Evolutionary conservation across 1,140 invertebrate genomes (phyloP).

Genomic region (Theocolax elegans): DNA sequence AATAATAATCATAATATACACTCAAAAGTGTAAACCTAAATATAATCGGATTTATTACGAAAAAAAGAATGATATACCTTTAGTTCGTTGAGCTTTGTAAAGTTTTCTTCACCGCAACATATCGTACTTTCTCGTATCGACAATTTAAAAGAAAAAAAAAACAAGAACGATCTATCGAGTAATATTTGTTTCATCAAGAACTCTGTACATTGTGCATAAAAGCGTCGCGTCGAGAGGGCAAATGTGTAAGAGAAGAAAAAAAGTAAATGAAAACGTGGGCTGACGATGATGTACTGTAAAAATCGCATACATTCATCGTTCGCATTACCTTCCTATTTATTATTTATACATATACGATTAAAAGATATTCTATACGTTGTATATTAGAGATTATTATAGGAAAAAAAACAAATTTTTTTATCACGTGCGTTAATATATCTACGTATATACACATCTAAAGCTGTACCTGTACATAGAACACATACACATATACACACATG

Average conservation of each 20-base stretch:
- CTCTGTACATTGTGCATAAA: constrained; percentile 28
- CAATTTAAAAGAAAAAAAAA: not conserved
- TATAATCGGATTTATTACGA: too few relatives aligned
- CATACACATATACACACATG: constrained; percentile 53
- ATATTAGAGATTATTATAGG: constrained; percentile 58
- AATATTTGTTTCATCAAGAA: constrained; percentile 9
- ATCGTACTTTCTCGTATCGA: too few relatives aligned
- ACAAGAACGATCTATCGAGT: constrained; percentile 24
- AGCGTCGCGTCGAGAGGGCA: too few relatives aligned
- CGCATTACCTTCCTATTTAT: constrained; percentile 40
- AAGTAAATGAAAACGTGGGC: not conserved
- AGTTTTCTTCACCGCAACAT: constrained; percentile 14
- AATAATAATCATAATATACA: constrained; percentile 18
- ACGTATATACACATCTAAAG: constrained; percentile 23
- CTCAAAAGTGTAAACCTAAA: not conserved
- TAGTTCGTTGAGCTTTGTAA: constrained; percentile 34
- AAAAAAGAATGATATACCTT: too few relatives aligned
- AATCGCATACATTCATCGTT: constrained; percentile 3
- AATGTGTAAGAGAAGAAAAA: too few relatives aligned
- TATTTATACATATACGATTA: constrained; percentile 55
- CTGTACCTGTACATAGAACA: not conserved
- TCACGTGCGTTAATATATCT: constrained; percentile 55
- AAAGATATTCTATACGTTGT: constrained; percentile 53
- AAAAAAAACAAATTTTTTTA: too few relatives aligned
- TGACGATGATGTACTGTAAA: constrained; percentile 5